phyloP scores from a whole-genome alignment of 1,140 invertebrate genomes.

The Heliconius melpomene region DNA sequence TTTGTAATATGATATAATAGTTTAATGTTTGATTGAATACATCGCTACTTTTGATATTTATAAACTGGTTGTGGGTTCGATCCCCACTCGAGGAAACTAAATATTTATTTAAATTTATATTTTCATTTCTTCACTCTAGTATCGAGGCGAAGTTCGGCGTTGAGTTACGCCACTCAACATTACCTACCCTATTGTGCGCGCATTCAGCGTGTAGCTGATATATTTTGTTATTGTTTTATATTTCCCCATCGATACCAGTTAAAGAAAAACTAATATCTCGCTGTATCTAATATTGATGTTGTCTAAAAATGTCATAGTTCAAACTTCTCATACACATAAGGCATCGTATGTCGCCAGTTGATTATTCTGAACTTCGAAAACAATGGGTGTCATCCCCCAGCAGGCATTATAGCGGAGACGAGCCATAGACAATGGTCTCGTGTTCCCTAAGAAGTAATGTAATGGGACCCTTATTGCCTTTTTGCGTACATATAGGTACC shows the following conservation, averaged over 20 bases:
- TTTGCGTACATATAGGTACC: slow-evolving; percentile 13
- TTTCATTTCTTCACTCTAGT: too few relatives aligned
- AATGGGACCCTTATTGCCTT: slow-evolving; percentile 39
- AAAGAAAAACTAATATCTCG: too few relatives aligned
- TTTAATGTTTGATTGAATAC: neutral
- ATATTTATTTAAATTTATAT: too few relatives aligned
- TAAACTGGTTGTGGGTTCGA: neutral
- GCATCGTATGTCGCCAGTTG: slow-evolving; percentile 29
- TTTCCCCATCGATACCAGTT: too few relatives aligned
- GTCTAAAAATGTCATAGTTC: slow-evolving; percentile 16
- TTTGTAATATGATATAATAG: neutral
- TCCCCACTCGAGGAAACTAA: too few relatives aligned
- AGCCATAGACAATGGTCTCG: slow-evolving; percentile 37
- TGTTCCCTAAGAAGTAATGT: slow-evolving; percentile 38
- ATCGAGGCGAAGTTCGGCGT: too few relatives aligned
- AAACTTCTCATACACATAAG: slow-evolving; percentile 1
- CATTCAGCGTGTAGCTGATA: too few relatives aligned
- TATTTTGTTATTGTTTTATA: neutral
- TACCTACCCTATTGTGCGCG: too few relatives aligned
- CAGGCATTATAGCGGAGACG: slow-evolving; percentile 37
- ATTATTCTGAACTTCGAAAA: slow-evolving; percentile 34
- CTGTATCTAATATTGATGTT: neutral
- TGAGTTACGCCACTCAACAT: too few relatives aligned
- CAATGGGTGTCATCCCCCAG: slow-evolving; percentile 38
- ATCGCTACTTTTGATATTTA: neutral